Evolutionary conservation across 1,140 invertebrate genomes (phyloP).

Genomic region (Zaprionus kolodkinae): DNA sequence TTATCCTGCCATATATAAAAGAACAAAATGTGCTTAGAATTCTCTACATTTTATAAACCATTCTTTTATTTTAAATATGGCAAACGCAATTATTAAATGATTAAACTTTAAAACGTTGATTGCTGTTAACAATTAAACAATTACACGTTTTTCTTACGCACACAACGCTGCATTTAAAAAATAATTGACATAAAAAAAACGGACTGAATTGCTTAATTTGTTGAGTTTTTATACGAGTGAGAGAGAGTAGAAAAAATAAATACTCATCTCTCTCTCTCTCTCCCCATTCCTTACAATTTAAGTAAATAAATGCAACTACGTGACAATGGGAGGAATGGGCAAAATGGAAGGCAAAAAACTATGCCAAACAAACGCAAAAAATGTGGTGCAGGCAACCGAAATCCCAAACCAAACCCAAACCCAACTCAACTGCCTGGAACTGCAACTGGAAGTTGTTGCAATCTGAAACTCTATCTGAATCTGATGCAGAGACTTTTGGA

Average conservation of each 20-base stretch:
- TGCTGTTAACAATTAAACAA: constrained; percentile 22
- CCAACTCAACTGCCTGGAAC: neutral
- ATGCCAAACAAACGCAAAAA: constrained; percentile 57
- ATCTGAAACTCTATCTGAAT: constrained; percentile 13
- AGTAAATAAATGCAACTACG: constrained; percentile 62
- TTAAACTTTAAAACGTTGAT: constrained; percentile 10
- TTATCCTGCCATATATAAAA: neutral
- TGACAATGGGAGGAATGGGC: neutral
- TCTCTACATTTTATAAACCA: neutral
- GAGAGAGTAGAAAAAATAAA: constrained; percentile 47
- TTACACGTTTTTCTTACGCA: constrained; percentile 7
- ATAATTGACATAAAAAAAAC: constrained; percentile 17
- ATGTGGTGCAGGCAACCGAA: constrained; percentile 34
- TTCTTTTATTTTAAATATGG: neutral
- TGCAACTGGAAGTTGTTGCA: neutral
- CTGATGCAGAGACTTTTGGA: constrained; percentile 17
- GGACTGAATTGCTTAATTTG: constrained; percentile 46
- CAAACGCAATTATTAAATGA: neutral
- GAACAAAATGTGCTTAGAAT: neutral
- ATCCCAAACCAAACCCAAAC: neutral
- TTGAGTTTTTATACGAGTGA: neutral
- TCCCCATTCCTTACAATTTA: constrained; percentile 54
- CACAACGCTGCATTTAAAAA: constrained; percentile 21
- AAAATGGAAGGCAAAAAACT: constrained; percentile 12
- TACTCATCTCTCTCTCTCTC: constrained; percentile 26